Conservation (phyloP, 2,113 vertebrate species). For the Podarcis muralis region DNA sequence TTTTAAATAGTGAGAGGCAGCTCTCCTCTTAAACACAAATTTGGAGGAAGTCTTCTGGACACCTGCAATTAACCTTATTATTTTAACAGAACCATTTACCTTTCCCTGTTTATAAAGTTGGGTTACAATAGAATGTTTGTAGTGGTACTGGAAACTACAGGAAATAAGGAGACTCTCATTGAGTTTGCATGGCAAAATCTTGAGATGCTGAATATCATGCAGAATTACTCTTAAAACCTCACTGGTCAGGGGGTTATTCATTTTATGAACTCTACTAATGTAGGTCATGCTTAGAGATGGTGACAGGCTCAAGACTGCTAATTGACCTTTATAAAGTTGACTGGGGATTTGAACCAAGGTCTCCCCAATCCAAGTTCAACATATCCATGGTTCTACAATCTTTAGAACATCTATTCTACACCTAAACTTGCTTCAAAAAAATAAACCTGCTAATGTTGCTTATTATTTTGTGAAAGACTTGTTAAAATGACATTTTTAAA, state of each 20-base stretch:
- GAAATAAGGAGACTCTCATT: background rate
- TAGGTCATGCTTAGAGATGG: too few relatives aligned
- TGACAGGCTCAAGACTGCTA: too few relatives aligned
- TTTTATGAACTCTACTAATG: too few relatives aligned
- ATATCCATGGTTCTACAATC: background rate
- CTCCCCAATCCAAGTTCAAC: background rate
- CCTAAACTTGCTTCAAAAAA: background rate
- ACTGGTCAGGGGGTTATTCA: background rate
- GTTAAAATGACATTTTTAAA: background rate
- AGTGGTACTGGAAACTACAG: background rate
- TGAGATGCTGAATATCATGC: background rate
- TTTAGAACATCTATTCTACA: background rate
- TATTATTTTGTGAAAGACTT: background rate
- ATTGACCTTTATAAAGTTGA: too few relatives aligned
- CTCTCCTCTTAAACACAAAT: background rate
- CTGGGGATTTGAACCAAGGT: too few relatives aligned
- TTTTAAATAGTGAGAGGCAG: background rate
- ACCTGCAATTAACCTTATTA: background rate
- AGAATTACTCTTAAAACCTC: background rate
- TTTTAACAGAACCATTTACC: background rate
- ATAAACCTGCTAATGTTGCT: background rate
- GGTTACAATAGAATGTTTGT: too few relatives aligned
- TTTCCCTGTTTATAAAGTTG: background rate
- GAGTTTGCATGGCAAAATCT: background rate
- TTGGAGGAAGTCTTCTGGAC: background rate